Conservation (phyloP, 2,113 vertebrate genomes). For the Microcebus lehilahytsara region DNA sequence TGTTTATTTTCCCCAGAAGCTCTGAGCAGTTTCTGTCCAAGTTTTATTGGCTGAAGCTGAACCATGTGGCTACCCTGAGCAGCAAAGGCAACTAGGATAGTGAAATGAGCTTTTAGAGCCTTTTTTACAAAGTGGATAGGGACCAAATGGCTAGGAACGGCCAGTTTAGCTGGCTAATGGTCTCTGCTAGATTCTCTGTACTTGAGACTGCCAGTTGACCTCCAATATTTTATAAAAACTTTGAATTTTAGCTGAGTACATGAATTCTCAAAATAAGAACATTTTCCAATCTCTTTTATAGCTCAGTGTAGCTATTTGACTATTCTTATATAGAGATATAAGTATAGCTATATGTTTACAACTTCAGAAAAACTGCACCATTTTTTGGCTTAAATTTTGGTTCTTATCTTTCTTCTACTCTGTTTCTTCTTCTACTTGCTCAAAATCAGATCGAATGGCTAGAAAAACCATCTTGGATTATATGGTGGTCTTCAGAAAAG, state of each 20-base stretch:
- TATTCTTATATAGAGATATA: not conserved
- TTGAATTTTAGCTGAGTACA: not conserved
- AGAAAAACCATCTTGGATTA: not conserved
- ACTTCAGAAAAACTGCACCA: not conserved
- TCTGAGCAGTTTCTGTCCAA: not conserved
- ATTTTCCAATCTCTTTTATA: not conserved
- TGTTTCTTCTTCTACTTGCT: not conserved
- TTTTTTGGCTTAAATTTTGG: not conserved
- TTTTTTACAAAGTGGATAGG: not conserved
- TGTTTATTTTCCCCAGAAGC: not conserved
- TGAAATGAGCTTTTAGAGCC: not conserved
- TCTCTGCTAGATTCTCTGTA: not conserved
- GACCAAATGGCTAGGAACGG: not conserved
- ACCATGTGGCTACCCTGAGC: not conserved
- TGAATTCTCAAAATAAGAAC: not conserved
- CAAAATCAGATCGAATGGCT: not conserved
- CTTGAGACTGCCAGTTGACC: no score
- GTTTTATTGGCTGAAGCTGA: not conserved
- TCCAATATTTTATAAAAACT: not conserved
- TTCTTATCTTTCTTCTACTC: not conserved
- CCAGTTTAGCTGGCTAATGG: not conserved
- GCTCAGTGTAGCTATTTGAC: not conserved
- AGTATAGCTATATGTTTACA: not conserved
- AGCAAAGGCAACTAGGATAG: not conserved
- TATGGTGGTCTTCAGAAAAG: not conserved